Evolutionary conservation across 2,888 invertebrate species (phyloP), one percentile per base, ranked within the genome.

Genomic region (Balanococcus diminutus): DNA sequence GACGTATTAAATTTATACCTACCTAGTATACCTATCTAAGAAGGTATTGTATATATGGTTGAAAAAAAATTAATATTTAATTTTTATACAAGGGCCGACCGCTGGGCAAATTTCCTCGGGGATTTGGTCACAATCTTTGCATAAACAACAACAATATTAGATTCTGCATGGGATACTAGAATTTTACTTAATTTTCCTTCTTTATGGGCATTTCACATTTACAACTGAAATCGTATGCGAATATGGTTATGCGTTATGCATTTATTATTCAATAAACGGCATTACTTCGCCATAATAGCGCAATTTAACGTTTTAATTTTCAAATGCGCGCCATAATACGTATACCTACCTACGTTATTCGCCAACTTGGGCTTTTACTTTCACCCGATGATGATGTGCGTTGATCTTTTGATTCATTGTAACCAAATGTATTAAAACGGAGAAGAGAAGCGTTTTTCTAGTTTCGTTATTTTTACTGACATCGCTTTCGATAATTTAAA

Each of bases 401-500:
- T 31, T 72, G 72, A 72, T 31, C 72, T 72, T 72, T 31, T 72
- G 72, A 72, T 72, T 72, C n/a, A 72, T 31, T 72, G 72, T 72
- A 32, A 72, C 25, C 72, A 72, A 72, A 72, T 31, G 31, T 72
- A n/a, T 72, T 28, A 72, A 4, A 72, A 72, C 31, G 31, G n/a
- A 72, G 32, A 46, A 46, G n/a, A 72, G 32, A 46, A 46, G n/a
- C 2, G 2, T 32, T 31, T 72, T 72, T 16, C n/a, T 3, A 32
- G 31, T 72, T 72, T 72, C 25, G 81, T 61, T 83, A 83, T 83
- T 61, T 22, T 61, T 83, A 56, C 36, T 25, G 83, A 67, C 83
- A 83, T 56, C 22, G 83, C n/a, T 83, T 83, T 67, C 83, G 56
- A 83, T 83, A 83, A 83, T 83, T 83, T 83, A 16, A 83, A 61